Evolutionary conservation across 2,888 invertebrate genomes (phyloP).

Genomic region (Chymomyza procnemis): DNA sequence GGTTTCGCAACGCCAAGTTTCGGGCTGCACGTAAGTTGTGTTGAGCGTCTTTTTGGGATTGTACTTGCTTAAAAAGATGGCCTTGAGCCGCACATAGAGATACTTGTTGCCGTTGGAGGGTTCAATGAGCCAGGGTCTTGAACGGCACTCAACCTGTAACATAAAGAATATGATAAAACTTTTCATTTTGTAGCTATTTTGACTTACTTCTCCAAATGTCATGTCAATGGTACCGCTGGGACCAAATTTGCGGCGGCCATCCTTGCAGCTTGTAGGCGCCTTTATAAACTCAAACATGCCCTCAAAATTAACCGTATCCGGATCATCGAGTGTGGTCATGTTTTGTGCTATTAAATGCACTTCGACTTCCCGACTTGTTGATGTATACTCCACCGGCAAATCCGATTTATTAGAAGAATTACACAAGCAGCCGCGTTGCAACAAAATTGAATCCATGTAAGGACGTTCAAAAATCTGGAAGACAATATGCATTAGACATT

Average conservation of each 20-base stretch:
- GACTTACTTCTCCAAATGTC: conserved; percentile 78
- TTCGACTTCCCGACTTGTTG: conserved; percentile 87
- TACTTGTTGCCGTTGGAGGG: conserved; percentile 85
- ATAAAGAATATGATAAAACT: neutral
- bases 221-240: conserved; percentile 88
- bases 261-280: conserved; percentile 84
- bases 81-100: conserved; percentile 88
- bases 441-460: conserved; percentile 84
- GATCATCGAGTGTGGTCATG: conserved; percentile 92
- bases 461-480: conserved; percentile 85
- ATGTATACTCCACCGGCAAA: conserved; percentile 87
- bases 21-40: conserved; percentile 81
- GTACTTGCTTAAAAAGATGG: conserved; percentile 80
- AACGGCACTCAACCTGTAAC: conserved; percentile 86
- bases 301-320: conserved; percentile 90
- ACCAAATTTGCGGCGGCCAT: conserved; percentile 85
- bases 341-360: conserved; percentile 88
- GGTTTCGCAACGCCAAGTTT: conserved; percentile 84
- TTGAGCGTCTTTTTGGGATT: conserved; percentile 80
- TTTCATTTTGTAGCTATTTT: too few relatives aligned
- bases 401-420: conserved; percentile 80
- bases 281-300: conserved; percentile 90
- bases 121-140: conserved; percentile 89
- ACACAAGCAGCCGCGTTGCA: conserved; percentile 89
- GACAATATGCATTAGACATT: neutral